Evolutionary conservation across 2,888 invertebrate genomes (phyloP).

Genomic region (Eudasyphora cyanicolor): DNA sequence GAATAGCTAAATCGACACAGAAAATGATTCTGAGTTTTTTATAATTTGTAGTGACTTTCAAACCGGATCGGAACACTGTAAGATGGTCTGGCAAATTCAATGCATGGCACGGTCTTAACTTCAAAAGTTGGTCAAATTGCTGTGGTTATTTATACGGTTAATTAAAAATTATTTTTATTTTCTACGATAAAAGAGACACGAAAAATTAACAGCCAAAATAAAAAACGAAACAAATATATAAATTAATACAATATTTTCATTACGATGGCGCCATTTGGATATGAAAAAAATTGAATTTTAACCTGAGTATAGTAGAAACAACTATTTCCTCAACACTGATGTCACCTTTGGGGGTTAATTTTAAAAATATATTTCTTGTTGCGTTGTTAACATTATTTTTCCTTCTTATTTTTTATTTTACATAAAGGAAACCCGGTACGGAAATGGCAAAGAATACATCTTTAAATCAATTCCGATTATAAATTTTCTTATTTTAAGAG

Average conservation of each 20-base stretch:
- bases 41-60: too few species aligned
- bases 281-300: background rate
- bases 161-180: conserved; percentile 59
- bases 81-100: conserved; percentile 13
- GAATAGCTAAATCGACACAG: too few species aligned
- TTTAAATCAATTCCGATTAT: too few species aligned
- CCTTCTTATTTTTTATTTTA: too few species aligned
- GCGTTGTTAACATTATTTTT: too few species aligned
- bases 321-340: background rate
- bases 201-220: background rate
- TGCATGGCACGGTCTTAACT: background rate
- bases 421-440: too few species aligned
- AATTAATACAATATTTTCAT: conserved; percentile 38
- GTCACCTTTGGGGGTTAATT: background rate
- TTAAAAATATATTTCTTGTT: background rate
- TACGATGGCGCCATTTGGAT: conserved; percentile 49
- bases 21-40: too few species aligned
- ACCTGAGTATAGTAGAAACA: background rate
- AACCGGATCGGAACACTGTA: background rate
- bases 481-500: too few species aligned
- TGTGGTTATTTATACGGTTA: conserved; percentile 52
- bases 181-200: background rate
- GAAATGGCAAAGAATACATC: too few species aligned
- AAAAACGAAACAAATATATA: conserved; percentile 31
- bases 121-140: conserved; percentile 30